A percentile compares a stretch with the other conserved stretches of the same genome.
phyloP scores from a whole-genome alignment of 1,140 invertebrate species.

The Triops longicaudatus region DNA sequence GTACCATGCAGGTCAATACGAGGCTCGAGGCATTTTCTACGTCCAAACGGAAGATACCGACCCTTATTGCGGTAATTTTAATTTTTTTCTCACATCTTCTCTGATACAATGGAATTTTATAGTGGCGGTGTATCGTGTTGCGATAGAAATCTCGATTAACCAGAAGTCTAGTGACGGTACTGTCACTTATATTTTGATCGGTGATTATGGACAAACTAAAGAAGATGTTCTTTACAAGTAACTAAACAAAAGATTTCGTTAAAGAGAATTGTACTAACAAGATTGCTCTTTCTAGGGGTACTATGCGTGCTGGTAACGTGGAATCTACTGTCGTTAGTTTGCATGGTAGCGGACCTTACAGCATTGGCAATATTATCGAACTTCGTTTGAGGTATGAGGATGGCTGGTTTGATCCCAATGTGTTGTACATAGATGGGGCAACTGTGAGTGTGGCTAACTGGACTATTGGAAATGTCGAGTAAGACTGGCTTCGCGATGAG shows the following conservation, averaged over 20 bases:
- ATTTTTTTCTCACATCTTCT: neutral
- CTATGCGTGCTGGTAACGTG: conserved; percentile 16
- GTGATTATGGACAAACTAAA: conserved; percentile 26
- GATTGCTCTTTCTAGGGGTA: neutral
- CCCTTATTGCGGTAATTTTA: conserved; percentile 24
- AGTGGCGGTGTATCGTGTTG: conserved; percentile 20
- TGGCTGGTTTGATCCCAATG: neutral
- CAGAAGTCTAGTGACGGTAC: conserved; percentile 14
- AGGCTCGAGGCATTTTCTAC: conserved; percentile 21
- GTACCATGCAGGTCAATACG: conserved; percentile 25
- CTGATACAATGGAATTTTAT: neutral
- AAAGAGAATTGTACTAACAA: too few relatives aligned
- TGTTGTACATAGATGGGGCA: conserved; percentile 14
- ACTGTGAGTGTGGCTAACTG: conserved; percentile 20
- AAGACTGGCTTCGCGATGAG: too few relatives aligned
- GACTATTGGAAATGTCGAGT: conserved; percentile 22
- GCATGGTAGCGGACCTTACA: neutral
- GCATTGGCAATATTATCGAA: conserved; percentile 22
- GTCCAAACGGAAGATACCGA: conserved; percentile 4
- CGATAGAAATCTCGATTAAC: conserved; percentile 20
- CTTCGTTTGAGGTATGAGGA: conserved; percentile 22
- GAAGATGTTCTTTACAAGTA: conserved; percentile 27
- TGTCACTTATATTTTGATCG: conserved; percentile 26
- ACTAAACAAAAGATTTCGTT: neutral
- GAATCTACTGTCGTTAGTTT: conserved; percentile 12